Conservation (phyloP, 2,113 vertebrate species). For the Hypocryptadius cinnamomeus region DNA sequence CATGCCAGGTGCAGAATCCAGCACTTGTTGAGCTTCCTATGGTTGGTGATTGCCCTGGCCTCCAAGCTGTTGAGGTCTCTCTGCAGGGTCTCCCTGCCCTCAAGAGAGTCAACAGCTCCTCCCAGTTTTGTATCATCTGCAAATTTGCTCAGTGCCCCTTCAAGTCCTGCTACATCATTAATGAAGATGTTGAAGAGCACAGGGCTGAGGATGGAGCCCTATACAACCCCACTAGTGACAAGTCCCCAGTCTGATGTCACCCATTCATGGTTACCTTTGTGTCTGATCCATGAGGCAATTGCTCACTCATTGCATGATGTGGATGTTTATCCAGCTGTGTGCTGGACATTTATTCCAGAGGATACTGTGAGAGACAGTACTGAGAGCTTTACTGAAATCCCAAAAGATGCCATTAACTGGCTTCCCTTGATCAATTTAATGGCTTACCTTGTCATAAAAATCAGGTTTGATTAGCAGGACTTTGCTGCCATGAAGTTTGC, state of each 20-base stretch:
- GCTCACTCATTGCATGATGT: not conserved
- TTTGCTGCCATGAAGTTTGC: not conserved
- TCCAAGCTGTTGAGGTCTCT: not conserved
- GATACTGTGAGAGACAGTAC: not conserved
- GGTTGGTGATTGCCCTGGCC: not conserved
- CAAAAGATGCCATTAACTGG: not conserved
- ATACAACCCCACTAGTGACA: not conserved
- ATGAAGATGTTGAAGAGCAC: not conserved
- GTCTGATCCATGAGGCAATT: not conserved
- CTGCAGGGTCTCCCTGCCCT: no score
- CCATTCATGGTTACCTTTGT: not conserved
- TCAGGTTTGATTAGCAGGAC: not conserved
- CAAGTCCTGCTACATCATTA: rapidly evolving
- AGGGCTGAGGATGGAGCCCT: not conserved
- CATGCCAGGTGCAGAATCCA: not conserved
- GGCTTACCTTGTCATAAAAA: not conserved
- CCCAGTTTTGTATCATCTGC: not conserved
- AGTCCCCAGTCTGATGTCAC: not conserved
- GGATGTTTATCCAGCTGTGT: not conserved
- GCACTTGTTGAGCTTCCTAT: rapidly evolving
- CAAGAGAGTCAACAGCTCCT: not conserved
- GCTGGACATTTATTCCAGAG: not conserved
- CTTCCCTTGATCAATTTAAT: not conserved
- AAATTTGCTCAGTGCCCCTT: not conserved
- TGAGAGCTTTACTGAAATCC: not conserved